These are phyloP conservation scores for Eulemur rufifrons DNA, from an alignment of 2,113 vertebrate species.

Conservation along the genomic window DNA sequence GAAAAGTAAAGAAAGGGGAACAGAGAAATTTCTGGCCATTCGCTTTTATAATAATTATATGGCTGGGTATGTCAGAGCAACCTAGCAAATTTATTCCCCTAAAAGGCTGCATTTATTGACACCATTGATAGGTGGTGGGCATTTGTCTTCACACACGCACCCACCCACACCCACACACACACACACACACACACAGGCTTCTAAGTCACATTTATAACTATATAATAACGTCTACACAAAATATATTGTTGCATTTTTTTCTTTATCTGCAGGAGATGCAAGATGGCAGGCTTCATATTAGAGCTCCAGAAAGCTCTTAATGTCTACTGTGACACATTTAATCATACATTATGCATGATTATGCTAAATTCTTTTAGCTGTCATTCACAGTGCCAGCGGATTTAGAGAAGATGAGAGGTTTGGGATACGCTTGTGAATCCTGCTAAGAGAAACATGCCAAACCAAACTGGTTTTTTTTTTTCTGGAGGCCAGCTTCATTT, in stretches of 20 bases:
- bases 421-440: not conserved
- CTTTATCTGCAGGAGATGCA: not conserved
- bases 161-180: not conserved
- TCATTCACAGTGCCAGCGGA: not conserved
- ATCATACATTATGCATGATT: not conserved
- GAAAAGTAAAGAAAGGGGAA: not conserved
- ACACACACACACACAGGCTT: not conserved
- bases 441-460: not conserved
- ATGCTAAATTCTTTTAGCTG: slow-evolving; percentile 7
- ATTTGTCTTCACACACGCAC: not conserved
- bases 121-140: not conserved
- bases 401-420: not conserved
- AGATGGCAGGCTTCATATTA: not conserved
- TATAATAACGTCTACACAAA: slow-evolving; percentile 35
- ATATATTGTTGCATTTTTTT: not conserved
- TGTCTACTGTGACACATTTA: not conserved
- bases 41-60: not conserved
- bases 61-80: not conserved
- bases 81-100: not conserved
- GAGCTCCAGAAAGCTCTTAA: not conserved
- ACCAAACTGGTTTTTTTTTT: not conserved
- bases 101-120: not conserved
- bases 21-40: not conserved
- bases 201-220: not conserved
- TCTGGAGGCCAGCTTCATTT: slow-evolving; percentile 34